These are phyloP conservation scores for Merops nubicus DNA, from an alignment of 2,113 vertebrate genomes.

Conservation along the genomic window DNA sequence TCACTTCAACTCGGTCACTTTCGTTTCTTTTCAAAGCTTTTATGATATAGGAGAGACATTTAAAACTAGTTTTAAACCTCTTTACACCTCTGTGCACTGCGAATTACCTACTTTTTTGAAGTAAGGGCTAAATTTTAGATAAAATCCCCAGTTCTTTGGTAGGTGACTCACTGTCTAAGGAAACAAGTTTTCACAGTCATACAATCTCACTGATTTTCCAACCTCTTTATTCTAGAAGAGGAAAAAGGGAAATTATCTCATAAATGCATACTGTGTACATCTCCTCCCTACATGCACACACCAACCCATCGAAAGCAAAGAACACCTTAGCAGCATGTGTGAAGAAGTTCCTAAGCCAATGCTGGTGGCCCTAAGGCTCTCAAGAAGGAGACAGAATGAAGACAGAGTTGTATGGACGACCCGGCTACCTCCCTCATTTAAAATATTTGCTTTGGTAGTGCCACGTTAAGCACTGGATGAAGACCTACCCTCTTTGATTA, in stretches of 20 bases:
- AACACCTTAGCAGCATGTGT: fast-evolving
- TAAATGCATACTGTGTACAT: fast-evolving
- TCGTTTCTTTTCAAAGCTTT: not conserved
- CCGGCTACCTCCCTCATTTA: not conserved
- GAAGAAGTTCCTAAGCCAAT: not conserved
- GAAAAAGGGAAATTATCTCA: not conserved
- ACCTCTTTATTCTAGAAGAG: not conserved
- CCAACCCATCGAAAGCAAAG: not conserved
- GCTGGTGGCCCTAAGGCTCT: fast-evolving
- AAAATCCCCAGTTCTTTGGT: not conserved
- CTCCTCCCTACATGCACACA: not conserved
- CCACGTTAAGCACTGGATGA: not conserved
- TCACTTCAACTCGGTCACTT: not conserved
- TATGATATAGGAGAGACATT: not conserved
- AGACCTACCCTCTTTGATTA: not conserved
- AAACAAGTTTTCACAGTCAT: not conserved
- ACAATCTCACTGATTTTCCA: not conserved
- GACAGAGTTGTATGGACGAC: not conserved
- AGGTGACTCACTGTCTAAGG: not conserved
- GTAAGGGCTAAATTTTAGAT: not conserved
- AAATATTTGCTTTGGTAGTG: not conserved
- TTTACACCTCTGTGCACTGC: not conserved
- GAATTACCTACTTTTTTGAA: not conserved
- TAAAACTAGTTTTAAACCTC: not conserved
- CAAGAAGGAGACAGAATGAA: not conserved